Evolutionary conservation across 37 sponge, comb jelly and placozoan species (phyloP).

Genomic region (Bolinopsis microptera): DNA sequence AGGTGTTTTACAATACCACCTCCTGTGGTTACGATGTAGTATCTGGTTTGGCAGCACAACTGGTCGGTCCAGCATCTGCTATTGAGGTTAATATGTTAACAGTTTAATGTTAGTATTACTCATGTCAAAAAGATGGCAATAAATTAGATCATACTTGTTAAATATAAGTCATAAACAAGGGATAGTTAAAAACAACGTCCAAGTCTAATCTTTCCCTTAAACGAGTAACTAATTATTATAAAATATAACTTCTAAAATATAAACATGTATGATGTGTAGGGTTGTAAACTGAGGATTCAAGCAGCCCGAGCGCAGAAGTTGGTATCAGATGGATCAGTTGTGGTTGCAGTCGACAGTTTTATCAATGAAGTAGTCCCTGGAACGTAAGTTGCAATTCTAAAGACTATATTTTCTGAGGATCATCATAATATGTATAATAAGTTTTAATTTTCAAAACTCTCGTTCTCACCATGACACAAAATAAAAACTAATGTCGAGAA

Average conservation of each 20-base stretch:
- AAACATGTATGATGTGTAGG: too few relatives aligned
- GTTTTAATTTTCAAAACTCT: not conserved
- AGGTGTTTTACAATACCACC: not conserved
- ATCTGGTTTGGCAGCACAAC: conserved; percentile 15
- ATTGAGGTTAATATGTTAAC: conserved; percentile 3
- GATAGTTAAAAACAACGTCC: too few relatives aligned
- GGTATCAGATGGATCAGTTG: not conserved
- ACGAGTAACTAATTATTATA: too few relatives aligned
- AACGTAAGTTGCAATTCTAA: conserved; percentile 30
- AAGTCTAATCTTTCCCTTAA: too few relatives aligned
- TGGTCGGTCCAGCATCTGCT: conserved; percentile 11
- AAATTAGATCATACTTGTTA: too few relatives aligned
- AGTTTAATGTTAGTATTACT: too few relatives aligned
- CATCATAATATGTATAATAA: too few relatives aligned
- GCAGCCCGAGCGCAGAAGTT: conserved; percentile 43
- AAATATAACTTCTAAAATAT: too few relatives aligned
- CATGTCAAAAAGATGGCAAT: too few relatives aligned
- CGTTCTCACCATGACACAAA: not conserved
- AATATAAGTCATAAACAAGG: too few relatives aligned
- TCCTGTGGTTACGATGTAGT: not conserved
- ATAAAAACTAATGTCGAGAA: too few relatives aligned
- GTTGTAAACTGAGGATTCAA: not conserved
- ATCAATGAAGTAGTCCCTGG: conserved; percentile 20
- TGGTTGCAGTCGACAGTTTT: conserved; percentile 14
- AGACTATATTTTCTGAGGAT: too few relatives aligned